A percentile compares a stretch with the other conserved stretches of the same genome.
Evolutionary conservation across 2,797 vertebrate species (phyloP).

Genomic region (Otolemur crassicaudatus): DNA sequence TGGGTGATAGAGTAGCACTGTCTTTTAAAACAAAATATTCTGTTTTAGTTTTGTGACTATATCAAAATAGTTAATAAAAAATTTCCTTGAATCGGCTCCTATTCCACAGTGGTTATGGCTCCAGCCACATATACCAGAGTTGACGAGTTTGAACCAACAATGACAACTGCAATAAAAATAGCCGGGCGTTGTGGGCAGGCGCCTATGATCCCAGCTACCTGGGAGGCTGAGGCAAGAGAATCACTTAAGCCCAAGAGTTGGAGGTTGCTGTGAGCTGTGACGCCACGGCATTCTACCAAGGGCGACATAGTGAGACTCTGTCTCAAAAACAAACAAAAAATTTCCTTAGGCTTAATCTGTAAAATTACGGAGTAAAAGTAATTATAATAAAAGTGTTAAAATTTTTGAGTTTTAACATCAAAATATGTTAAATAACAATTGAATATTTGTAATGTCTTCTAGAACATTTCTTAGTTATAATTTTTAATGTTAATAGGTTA

Average conservation of each 20-base stretch:
- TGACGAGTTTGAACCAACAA: too few relatives aligned
- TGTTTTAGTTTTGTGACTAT: conserved; percentile 24
- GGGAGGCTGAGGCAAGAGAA: too few relatives aligned
- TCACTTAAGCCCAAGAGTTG: too few relatives aligned
- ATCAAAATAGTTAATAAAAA: not conserved
- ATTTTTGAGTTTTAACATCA: conserved; percentile 33
- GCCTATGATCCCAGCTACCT: too few relatives aligned
- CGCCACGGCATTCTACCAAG: too few relatives aligned
- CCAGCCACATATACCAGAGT: too few relatives aligned
- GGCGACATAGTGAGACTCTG: too few relatives aligned
- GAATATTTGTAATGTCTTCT: not conserved
- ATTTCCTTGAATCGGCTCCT: too few relatives aligned
- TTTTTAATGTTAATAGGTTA: conserved; percentile 77
- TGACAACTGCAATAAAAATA: too few relatives aligned
- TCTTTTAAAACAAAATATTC: not conserved
- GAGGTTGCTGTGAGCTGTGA: too few relatives aligned
- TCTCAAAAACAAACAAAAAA: not conserved
- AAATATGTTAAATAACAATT: conserved; percentile 36
- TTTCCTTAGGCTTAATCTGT: conserved; percentile 52
- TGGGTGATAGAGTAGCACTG: not conserved
- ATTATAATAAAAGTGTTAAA: not conserved
- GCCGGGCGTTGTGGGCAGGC: too few relatives aligned
- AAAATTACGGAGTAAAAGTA: conserved; percentile 46
- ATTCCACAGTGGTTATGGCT: too few relatives aligned
- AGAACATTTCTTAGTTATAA: conserved; percentile 53